Evolutionary conservation across 1,140 invertebrate genomes (phyloP).

Genomic region (Euschistus heros): DNA sequence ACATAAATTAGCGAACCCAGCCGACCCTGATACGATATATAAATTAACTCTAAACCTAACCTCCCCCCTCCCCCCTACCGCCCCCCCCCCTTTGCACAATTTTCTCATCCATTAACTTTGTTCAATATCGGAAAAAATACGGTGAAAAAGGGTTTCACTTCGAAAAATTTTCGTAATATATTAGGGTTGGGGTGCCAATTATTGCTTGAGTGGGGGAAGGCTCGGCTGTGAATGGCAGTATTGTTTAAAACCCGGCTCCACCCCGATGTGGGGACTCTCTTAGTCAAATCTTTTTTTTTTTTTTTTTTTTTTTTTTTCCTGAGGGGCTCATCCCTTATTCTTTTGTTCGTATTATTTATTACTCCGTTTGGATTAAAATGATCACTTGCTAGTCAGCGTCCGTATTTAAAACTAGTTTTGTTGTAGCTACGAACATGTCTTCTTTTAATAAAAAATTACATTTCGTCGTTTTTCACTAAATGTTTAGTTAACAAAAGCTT

Average conservation of each 20-base stretch:
- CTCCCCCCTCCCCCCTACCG: background rate
- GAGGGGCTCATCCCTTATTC: too few relatives aligned
- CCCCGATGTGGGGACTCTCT: too few relatives aligned
- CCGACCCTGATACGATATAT: constrained; percentile 8
- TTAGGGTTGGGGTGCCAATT: constrained; percentile 11
- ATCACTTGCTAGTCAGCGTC: too few relatives aligned
- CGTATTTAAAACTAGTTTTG: too few relatives aligned
- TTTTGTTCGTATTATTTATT: too few relatives aligned
- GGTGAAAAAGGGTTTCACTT: constrained; percentile 15
- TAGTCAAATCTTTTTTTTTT: too few relatives aligned
- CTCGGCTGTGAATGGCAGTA: constrained; percentile 13
- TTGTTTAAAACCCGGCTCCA: background rate
- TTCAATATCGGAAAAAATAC: constrained; percentile 13
- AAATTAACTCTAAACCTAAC: background rate
- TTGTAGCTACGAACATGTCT: too few relatives aligned
- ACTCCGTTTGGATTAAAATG: too few relatives aligned
- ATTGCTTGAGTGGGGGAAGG: background rate
- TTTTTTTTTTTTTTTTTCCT: too few relatives aligned
- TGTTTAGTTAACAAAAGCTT: too few relatives aligned
- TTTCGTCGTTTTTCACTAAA: too few relatives aligned
- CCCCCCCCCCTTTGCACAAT: background rate
- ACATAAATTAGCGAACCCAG: background rate
- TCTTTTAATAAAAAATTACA: too few relatives aligned
- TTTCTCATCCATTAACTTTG: constrained; percentile 16
- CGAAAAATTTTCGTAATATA: constrained; percentile 17